A percentile compares a stretch with the other conserved stretches of the same genome.
phyloP scores from a whole-genome alignment of 2,888 invertebrate species.

The Hartigia nigra region DNA sequence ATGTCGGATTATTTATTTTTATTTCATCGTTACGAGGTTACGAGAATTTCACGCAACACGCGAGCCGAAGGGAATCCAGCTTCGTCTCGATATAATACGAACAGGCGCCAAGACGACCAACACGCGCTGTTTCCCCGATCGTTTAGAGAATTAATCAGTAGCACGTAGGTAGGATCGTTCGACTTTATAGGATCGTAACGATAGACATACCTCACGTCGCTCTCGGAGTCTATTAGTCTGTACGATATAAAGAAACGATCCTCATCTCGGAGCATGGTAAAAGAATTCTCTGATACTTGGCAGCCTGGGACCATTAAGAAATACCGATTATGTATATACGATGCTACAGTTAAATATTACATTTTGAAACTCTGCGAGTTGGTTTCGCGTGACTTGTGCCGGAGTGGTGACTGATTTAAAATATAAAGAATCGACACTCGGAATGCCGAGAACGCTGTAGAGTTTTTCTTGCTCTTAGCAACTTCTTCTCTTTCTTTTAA shows the following conservation, averaged over 20 bases:
- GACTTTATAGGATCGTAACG: conserved; percentile 3
- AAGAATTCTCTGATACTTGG: not conserved
- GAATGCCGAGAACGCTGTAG: not conserved
- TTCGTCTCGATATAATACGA: not conserved
- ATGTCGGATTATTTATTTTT: conserved; percentile 5
- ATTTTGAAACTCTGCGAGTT: not conserved
- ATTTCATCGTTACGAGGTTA: not conserved
- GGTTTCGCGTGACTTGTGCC: not conserved
- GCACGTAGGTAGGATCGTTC: not conserved
- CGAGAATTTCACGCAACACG: not conserved
- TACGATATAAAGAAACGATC: not conserved
- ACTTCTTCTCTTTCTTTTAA: not conserved
- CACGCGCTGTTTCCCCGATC: not conserved
- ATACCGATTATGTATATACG: not conserved
- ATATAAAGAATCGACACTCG: not conserved
- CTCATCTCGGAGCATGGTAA: not conserved
- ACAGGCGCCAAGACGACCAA: not conserved
- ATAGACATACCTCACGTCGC: not conserved
- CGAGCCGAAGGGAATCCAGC: not conserved
- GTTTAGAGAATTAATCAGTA: conserved; percentile 6
- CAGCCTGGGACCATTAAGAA: not conserved
- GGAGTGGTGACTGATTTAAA: not conserved
- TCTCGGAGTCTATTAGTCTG: not conserved
- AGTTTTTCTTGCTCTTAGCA: not conserved
- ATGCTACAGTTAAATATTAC: not conserved